Conservation (phyloP, 2,888 invertebrate genomes). For the Tribolium freemani region DNA sequence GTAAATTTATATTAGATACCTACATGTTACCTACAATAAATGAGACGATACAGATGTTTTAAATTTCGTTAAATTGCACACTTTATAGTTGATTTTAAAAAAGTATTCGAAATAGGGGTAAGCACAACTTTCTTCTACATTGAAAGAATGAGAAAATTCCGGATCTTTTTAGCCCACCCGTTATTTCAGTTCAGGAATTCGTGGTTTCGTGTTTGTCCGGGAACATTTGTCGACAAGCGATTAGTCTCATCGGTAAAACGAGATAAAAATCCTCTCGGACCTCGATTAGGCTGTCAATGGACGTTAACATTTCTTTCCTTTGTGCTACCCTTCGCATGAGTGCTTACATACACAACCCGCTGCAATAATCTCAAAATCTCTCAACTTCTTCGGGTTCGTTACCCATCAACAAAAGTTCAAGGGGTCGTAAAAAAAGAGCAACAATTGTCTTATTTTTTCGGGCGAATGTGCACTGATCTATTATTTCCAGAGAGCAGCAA, state of each 20-base stretch:
- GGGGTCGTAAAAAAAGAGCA: slow-evolving; percentile 33
- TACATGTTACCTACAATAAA: no score
- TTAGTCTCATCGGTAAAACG: slow-evolving; percentile 12
- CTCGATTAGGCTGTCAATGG: slow-evolving; percentile 62
- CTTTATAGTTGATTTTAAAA: no score
- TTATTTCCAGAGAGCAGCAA: slow-evolving; percentile 25
- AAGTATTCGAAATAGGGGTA: no score
- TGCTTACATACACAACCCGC: slow-evolving; percentile 51
- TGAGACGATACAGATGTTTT: no score
- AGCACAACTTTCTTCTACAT: no score
- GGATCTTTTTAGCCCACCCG: no score
- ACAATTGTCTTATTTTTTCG: slow-evolving; percentile 27
- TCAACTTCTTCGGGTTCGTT: slow-evolving; percentile 26
- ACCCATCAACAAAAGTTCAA: slow-evolving; percentile 25
- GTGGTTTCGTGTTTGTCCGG: neutral
- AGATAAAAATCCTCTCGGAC: slow-evolving; percentile 13
- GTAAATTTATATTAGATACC: no score
- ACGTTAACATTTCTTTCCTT: slow-evolving; percentile 58
- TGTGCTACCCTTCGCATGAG: slow-evolving; percentile 56
- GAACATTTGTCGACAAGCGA: slow-evolving; percentile 31
- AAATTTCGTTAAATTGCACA: no score
- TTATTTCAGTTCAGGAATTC: neutral
- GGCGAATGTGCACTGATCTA: slow-evolving; percentile 26
- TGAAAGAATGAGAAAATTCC: no score
- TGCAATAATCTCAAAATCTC: slow-evolving; percentile 44